These are phyloP conservation scores for Acrocephalus arundinaceus DNA, from an alignment of 2,113 vertebrate species.

Conservation along the genomic window DNA sequence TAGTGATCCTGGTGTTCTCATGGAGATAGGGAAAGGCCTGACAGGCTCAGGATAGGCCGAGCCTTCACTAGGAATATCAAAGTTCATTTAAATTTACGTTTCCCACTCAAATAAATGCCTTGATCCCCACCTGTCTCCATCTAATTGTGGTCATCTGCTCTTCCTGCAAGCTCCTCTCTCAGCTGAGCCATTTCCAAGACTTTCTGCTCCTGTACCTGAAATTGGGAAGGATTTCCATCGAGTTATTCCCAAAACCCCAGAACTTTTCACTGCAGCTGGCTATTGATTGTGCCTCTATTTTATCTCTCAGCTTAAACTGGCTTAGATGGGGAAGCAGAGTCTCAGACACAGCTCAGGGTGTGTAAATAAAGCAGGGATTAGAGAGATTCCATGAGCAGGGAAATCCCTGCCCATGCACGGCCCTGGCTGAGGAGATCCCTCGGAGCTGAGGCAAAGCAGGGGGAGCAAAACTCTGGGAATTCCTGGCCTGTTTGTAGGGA, in stretches of 20 bases:
- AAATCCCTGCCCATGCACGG: neutral
- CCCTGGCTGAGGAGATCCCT: neutral
- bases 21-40: neutral
- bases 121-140: slow-evolving; percentile 20
- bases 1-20: neutral
- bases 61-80: neutral
- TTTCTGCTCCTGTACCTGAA: neutral
- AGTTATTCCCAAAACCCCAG: neutral
- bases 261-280: neutral
- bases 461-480: neutral
- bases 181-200: slow-evolving; percentile 6
- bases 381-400: neutral
- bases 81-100: slow-evolving; percentile 30
- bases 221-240: neutral
- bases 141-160: neutral
- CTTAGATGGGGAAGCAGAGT: neutral
- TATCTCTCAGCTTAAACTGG: neutral
- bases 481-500: neutral
- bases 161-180: neutral
- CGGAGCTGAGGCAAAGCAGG: neutral
- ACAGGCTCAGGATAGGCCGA: neutral
- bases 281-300: neutral
- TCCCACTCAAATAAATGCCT: neutral
- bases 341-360: neutral
- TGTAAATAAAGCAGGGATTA: neutral